Percentiles rank a stretch among this genome's conserved stretches.
Evolutionary conservation across 2,113 vertebrate genomes (phyloP).

Genomic region (Sciurus niger): DNA sequence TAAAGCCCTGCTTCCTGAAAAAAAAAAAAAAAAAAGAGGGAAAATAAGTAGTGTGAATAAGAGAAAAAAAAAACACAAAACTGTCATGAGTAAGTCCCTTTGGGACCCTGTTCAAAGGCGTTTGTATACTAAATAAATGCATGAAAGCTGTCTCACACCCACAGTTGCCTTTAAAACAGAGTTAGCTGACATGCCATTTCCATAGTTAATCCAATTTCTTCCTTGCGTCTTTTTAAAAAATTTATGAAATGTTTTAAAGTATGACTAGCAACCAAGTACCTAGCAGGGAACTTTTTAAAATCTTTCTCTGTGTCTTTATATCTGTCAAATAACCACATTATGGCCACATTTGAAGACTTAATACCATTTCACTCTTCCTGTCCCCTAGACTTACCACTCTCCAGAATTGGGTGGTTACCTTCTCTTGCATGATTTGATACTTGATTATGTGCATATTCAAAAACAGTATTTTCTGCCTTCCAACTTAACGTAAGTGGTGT

Average conservation of each 20-base stretch:
- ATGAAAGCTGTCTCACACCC: neutral
- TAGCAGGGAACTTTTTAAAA: neutral
- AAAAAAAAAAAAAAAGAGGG: too few relatives aligned
- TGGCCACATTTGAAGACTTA: too few relatives aligned
- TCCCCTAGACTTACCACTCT: neutral
- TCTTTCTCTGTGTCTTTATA: neutral
- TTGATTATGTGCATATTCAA: neutral
- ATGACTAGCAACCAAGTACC: neutral
- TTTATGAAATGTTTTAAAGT: neutral
- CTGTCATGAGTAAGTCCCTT: neutral
- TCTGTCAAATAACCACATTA: neutral
- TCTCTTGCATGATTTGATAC: neutral
- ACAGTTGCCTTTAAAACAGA: neutral
- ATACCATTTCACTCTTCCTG: neutral
- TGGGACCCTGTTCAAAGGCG: neutral
- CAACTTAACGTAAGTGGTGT: neutral
- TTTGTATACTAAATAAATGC: neutral
- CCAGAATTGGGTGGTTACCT: neutral
- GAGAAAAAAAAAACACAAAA: neutral
- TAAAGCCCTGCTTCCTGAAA: too few relatives aligned
- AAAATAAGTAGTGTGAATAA: neutral
- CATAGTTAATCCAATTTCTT: neutral
- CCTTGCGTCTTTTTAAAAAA: neutral
- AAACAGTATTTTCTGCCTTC: slow-evolving; percentile 34
- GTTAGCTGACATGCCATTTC: neutral